These are phyloP conservation scores for Nesometra sesokonis DNA, from an alignment of 35 echinoderm and acorn worm genomes.

Conservation along the genomic window DNA sequence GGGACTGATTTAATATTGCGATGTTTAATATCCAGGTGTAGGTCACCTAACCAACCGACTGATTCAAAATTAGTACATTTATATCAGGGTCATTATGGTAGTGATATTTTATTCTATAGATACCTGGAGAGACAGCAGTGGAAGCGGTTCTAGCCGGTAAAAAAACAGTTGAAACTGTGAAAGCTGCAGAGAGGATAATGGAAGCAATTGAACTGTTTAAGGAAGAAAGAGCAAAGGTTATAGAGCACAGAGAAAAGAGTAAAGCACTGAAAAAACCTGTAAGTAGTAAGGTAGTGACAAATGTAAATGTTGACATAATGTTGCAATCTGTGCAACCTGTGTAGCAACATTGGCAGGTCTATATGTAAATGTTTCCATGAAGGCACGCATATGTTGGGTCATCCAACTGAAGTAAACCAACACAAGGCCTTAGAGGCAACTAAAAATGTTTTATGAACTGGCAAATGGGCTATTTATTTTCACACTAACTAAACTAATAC, in stretches of 20 bases:
- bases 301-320: background rate
- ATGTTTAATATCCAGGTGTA: too few species aligned
- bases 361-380: background rate
- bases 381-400: too few species aligned
- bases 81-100: too few species aligned
- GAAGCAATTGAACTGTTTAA: slow-evolving; percentile 84
- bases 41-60: too few species aligned
- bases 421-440: too few species aligned
- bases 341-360: background rate
- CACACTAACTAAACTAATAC: too few species aligned
- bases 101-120: slow-evolving; percentile 4
- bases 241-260: slow-evolving; percentile 37
- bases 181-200: slow-evolving; percentile 88
- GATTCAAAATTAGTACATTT: too few species aligned
- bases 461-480: too few species aligned
- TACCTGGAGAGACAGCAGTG: slow-evolving; percentile 58
- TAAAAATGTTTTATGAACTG: too few species aligned
- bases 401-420: too few species aligned
- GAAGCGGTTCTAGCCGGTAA: slow-evolving; percentile 69
- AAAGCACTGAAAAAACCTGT: slow-evolving; percentile 61
- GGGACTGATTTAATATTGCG: too few species aligned
- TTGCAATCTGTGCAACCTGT: background rate
- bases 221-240: slow-evolving; percentile 63
- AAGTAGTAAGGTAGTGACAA: background rate
- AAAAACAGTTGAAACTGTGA: slow-evolving; percentile 77